Percentiles rank a stretch among this genome's conserved stretches.
These are phyloP conservation scores for Lasioglossum malachurum DNA, from an alignment of 2,888 invertebrate species.

Conservation along the genomic window DNA sequence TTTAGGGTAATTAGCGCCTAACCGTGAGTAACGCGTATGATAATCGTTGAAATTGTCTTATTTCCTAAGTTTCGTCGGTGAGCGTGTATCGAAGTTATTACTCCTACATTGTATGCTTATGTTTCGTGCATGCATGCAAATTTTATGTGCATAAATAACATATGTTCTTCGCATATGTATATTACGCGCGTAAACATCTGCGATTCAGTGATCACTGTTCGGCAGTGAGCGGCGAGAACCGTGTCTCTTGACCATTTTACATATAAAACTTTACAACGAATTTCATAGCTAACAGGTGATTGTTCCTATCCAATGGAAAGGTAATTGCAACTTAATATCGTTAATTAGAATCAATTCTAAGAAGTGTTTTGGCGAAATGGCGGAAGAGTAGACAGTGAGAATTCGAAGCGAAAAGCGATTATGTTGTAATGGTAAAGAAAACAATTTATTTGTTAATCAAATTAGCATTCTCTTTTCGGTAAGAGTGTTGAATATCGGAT, in stretches of 20 bases:
- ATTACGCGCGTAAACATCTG: neutral
- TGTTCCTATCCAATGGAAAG: neutral
- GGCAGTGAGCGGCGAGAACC: neutral
- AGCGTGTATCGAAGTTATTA: neutral
- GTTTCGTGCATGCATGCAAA: neutral
- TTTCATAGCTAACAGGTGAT: neutral
- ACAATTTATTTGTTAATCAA: neutral
- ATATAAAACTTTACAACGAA: neutral
- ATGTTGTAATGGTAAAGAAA: neutral
- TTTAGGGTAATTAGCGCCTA: neutral
- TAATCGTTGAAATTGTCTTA: neutral
- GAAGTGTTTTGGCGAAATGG: neutral
- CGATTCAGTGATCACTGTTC: neutral
- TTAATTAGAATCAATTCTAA: neutral
- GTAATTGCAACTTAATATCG: neutral
- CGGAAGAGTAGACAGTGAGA: neutral
- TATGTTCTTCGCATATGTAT: slow-evolving; percentile 1
- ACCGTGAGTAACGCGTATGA: neutral
- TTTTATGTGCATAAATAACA: slow-evolving; percentile 19
- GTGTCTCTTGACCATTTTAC: neutral
- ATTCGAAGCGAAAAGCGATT: neutral
- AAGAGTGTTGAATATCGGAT: neutral
- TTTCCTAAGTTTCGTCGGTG: neutral
- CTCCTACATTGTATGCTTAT: neutral
- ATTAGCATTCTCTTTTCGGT: neutral